A percentile compares a stretch with the other conserved stretches of the same genome.
phyloP scores from a whole-genome alignment of 2,888 invertebrate genomes.

The Drosophila mettleri region DNA sequence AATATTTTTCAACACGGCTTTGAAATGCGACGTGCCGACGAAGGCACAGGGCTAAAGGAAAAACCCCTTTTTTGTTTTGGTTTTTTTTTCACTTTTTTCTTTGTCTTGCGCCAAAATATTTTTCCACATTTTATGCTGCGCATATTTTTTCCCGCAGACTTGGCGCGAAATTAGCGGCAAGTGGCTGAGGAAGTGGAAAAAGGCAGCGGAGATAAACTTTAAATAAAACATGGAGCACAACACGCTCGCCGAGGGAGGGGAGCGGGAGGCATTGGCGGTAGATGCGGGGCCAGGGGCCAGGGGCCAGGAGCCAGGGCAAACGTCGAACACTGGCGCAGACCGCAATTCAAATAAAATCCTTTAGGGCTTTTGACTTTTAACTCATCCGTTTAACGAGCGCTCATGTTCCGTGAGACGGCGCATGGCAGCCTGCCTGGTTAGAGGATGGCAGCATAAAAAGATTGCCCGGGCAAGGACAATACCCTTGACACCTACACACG shows the following conservation, averaged over 20 bases:
- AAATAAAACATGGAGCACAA: constrained; percentile 74
- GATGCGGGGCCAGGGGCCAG: neutral
- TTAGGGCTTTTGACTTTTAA: constrained; percentile 84
- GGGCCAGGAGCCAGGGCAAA: constrained; percentile 44
- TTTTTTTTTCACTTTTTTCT: constrained; percentile 28
- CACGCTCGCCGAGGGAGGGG: constrained; percentile 16
- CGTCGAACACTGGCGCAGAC: constrained; percentile 71
- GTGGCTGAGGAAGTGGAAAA: constrained; percentile 51
- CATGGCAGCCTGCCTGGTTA: constrained; percentile 31
- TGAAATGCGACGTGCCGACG: constrained; percentile 74
- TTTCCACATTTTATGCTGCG: constrained; percentile 78
- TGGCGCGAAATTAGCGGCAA: constrained; percentile 77
- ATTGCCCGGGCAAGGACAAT: constrained; percentile 66
- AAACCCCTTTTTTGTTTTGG: constrained; percentile 52
- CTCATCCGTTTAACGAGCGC: constrained; percentile 80
- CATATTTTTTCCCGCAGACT: constrained; percentile 67
- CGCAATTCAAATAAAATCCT: constrained; percentile 83
- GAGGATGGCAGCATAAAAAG: constrained; percentile 36
- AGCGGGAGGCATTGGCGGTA: neutral
- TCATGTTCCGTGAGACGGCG: constrained; percentile 73
- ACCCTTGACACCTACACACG: constrained; percentile 72
- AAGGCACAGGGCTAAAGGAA: constrained; percentile 8
- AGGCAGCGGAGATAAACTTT: constrained; percentile 71
- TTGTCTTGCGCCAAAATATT: constrained; percentile 73
- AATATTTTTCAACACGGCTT: constrained; percentile 80